Base-by-base conservation (phyloP, 2,113 vertebrate genomes). In the Pelusios castaneus region DNA sequence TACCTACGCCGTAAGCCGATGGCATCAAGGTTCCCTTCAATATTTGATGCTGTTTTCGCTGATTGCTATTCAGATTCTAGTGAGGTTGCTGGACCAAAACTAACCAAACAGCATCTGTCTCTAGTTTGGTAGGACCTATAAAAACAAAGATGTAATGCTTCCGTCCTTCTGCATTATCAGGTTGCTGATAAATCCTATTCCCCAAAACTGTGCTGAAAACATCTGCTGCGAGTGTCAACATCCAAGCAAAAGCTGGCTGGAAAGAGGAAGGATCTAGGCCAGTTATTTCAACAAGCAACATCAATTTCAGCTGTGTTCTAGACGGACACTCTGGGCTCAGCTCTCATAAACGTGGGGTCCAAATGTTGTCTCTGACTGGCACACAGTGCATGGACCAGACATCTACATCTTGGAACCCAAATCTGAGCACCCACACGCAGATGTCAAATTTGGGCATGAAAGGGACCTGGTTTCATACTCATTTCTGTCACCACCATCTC, bases 51-150 rank as follows among this genome's bases (percentile, higher is more conserved):
- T 19, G n/a, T 22, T 70, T 8, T 1, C 22, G n/a, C n/a, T 22
- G n/a, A 38, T 22, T 34, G 19, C n/a, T 5, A 70, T 22, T 70
- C 63, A 70, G n/a, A 9, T 38, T 22, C n/a, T 21, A 70, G 34
- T 6, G 63, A 70, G 63, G 19, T 22, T 38, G 63, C 9, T 38
- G 19, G 19, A 70, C n/a, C n/a, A 70, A 1, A 21, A 0, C 6
- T 70, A 8, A 73, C 80, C n/a, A 47, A 80, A 25, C 16, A 0
- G 88, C 8, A n/a, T 84, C 90, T 0, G 54, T 0, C 0, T 5
- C 84, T 95, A 84, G 93, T 95, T 94, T 1, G 81, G 93, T 73
- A 22, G 41, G 8, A 2, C 76, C 93, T 95, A 92, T 85, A 83
- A 90, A 92, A 84, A 87, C 80, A 12, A 10, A 83, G 52, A 2